Evolutionary conservation across 2,888 invertebrate genomes (phyloP), one percentile per base, ranked within the genome.

Genomic region (Notodonta dromedarius): DNA sequence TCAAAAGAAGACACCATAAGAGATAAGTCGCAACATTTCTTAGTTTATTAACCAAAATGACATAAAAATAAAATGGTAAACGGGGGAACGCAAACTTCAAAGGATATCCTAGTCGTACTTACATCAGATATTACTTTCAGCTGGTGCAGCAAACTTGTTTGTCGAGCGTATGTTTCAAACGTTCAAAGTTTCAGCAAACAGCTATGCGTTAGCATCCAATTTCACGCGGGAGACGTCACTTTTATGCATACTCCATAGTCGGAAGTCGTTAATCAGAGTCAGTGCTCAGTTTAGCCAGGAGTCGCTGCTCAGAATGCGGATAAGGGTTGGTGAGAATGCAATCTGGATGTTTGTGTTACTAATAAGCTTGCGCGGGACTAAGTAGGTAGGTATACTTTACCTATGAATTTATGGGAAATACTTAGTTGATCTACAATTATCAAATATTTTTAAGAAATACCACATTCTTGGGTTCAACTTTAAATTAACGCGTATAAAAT

Each of bases 131-230:
- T 72, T 62, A 61, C 60, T 57, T 56, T 57, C 56, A 72, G 59
- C 56, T 57, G 55, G 55, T 42, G 44, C 9, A 35, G 35, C 46
- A 69, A 73, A 69, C 62, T 67, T 73, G 69, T 73, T 67, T 63
- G 67, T 62, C 61, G 63, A 67, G 65, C 59, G 57, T 59, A 67
- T 64, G 58, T 69, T 69, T 60, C 61, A 61, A 71, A 66, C 64
- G 61, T 61, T 73, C 66, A 65, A 70, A 77, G 69, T 77, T 70
- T 62, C 58, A 39, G 63, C 64, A 71, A 76, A 77, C 72, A 67
- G 61, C 65, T 59, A 71, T 67, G 66, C 59, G 76, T 69, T 63
- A 63, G 72, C 71, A 71, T 74, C 69, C 70, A 77, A 73, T 77
- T 76, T 74, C 67, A 71, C 70, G 73, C 65, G 65, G 44, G 53